A percentile compares a stretch with the other conserved stretches of the same genome.
These are phyloP conservation scores for Cremastinae sp. DNA, from an alignment of 2,888 invertebrate genomes.

Conservation along the genomic window DNA sequence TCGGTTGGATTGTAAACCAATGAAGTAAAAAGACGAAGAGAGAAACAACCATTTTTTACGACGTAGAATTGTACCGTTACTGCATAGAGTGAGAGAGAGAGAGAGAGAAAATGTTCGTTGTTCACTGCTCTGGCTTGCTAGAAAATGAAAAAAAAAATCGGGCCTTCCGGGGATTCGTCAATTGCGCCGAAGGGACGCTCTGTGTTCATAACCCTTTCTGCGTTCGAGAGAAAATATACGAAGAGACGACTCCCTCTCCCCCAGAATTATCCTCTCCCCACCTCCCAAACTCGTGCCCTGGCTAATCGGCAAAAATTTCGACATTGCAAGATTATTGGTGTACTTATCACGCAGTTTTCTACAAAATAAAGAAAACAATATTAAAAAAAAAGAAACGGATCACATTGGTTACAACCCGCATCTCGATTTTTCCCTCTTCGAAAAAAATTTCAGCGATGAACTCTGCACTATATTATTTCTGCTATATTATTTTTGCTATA, in stretches of 20 bases:
- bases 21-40: conserved; percentile 27
- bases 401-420: background rate
- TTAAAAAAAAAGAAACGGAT: conserved; percentile 66
- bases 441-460: background rate
- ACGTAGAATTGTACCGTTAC: conserved; percentile 75
- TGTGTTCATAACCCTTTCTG: conserved; percentile 56
- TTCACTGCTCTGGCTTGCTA: conserved; percentile 77
- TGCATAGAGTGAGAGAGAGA: conserved; percentile 65
- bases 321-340: conserved; percentile 79
- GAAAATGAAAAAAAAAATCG: conserved; percentile 68
- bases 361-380: conserved; percentile 79
- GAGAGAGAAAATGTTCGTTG: conserved; percentile 70
- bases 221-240: conserved; percentile 2
- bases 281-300: conserved; percentile 65
- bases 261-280: background rate
- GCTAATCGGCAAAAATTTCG: conserved; percentile 75
- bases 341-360: conserved; percentile 79
- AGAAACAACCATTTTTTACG: conserved; percentile 70
- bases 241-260: conserved; percentile 16
- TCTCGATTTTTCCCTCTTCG: background rate
- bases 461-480: background rate
- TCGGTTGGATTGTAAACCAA: conserved; percentile 48
- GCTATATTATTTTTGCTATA: too few relatives aligned
- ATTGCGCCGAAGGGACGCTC: conserved; percentile 64
- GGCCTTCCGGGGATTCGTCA: conserved; percentile 70